Percentiles rank a stretch among this genome's conserved stretches.
phyloP scores from a whole-genome alignment of 2,888 invertebrate genomes.

The Scaptomyza tumidula region DNA sequence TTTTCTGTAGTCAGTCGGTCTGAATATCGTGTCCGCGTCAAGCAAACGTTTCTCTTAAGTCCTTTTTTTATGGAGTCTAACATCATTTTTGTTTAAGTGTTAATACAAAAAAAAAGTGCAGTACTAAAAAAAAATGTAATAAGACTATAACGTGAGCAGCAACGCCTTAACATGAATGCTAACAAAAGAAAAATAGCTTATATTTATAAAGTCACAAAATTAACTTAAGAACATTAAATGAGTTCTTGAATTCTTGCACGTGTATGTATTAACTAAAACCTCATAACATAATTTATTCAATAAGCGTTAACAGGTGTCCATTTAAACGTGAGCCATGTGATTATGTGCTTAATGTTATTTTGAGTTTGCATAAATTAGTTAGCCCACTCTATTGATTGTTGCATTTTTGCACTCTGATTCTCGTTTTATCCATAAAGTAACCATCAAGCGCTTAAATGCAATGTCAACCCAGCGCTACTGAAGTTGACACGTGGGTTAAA shows the following conservation, averaged over 20 bases:
- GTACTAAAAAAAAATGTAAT: neutral
- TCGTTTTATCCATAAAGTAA: neutral
- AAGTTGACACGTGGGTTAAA: neutral
- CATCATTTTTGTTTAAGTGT: conserved; percentile 49
- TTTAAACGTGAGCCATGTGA: neutral
- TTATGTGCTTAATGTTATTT: too few relatives aligned
- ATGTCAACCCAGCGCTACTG: too few relatives aligned
- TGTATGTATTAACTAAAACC: conserved; percentile 27
- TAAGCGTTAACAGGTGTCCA: conserved; percentile 37
- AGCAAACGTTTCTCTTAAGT: conserved; percentile 8
- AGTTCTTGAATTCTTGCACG: neutral
- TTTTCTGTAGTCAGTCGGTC: conserved; percentile 30
- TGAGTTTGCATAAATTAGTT: neutral
- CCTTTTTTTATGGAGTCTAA: conserved; percentile 27
- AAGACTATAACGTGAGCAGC: neutral
- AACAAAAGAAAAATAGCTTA: neutral
- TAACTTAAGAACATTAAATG: neutral
- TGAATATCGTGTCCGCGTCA: conserved; percentile 28
- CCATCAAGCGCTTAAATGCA: neutral
- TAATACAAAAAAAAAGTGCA: conserved; percentile 14
- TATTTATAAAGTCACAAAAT: neutral
- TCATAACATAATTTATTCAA: neutral
- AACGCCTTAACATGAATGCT: neutral
- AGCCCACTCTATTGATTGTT: neutral
- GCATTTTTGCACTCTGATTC: neutral